Base-by-base conservation (phyloP, 30 jellyfish, hydroid and myxozoan species). In the Turritopsis dohrnii region DNA sequence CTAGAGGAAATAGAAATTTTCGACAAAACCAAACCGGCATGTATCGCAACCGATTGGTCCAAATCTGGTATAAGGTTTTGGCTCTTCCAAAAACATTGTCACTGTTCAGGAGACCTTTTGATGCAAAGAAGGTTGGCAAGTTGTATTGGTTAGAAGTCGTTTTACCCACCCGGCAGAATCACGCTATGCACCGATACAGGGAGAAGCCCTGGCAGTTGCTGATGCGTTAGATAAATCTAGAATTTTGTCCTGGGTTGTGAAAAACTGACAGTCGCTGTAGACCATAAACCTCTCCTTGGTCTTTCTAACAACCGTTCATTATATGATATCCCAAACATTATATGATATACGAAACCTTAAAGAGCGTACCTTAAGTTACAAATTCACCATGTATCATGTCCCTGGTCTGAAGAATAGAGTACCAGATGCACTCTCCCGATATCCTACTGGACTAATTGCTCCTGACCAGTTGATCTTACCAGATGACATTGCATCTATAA, bases 191-290 rank as follows among this genome's bases (percentile, higher is more conserved):
- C 88, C 88, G 5, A 81, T 81, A 7, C 71, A 81, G 22, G 88
- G 88, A 8, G 88, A 81, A 53, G 89, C 89, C 28, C 26, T 54
- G 27, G 88, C 88, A 1, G 85, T 81, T 21, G 85, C 85, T 19
- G 88, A 65, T 23, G 86, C 85, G 9, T 26, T 81, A 7, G 66
- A 53, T 13, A 81, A 81, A 66, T 84, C 71, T 3, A 87, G 66
- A 23, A 19, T 86, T 81, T 81, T 26, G 85, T 81, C 66, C 88
- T 81, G 52, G 88, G 88, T 5, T 83, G 75, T 73, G 52, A 69
- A 19, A 29, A 81, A 13, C 85, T 81, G 4, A 53, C 52, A 13
- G 22, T 81, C 24, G 65, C 65, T 8, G 81, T 79, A 1, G 86
- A 79, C 21, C 86, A 81, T 87, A 81, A 79, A 28, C 86, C 86